Evolutionary conservation across 2,797 vertebrate species (phyloP), one percentile per base, ranked within the genome.

Genomic region (Lateolabrax maculatus): DNA sequence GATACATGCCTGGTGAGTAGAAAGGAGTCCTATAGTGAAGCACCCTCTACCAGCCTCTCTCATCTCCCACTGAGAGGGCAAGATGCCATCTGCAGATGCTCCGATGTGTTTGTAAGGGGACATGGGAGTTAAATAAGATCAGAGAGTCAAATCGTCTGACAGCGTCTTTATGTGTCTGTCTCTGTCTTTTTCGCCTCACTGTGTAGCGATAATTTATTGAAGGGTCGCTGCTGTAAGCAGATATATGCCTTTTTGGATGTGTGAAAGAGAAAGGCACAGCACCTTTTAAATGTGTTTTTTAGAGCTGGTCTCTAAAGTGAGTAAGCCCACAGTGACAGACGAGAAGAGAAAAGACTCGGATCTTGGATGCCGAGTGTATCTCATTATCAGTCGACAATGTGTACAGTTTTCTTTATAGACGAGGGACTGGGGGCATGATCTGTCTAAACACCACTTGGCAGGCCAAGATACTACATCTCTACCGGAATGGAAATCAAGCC

Each of bases 381-480:
- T 89, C 83, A 93, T 92, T 90, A 92, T 82, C 87, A 61, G 77
- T 25, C 51, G 29, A 75, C 81, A 79, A 75, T 57, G 69, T 78
- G 86, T 91, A 91, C 89, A 88, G 90, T 55, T 66, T 76, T 89
- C 84, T 91, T 91, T 83, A 76, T 62, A 75, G 85, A 82, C 62
- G 82, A 51, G 71, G 65, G 60, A 48, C 64, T 27, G 6, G 21
- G 81, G 81, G 73, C 61, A 3, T 25, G 69, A 83, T 87, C 75
- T 69, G 85, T 87, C 84, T 61, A 48, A 73, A 79, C 70, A 76
- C 68, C 75, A 72, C 84, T 91, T 89, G 88, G 83, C 88, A 87
- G 78, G 80, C 83, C 55, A 34, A 78, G 71, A 77, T 78, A 69
- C 75, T 74, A 74, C 12, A 18, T 75, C 86, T 88, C 56, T 13